A percentile compares a stretch with the other conserved stretches of the same genome.
phyloP scores from a whole-genome alignment of 2,888 invertebrate genomes.

The Malthinus seriepunctatus region DNA sequence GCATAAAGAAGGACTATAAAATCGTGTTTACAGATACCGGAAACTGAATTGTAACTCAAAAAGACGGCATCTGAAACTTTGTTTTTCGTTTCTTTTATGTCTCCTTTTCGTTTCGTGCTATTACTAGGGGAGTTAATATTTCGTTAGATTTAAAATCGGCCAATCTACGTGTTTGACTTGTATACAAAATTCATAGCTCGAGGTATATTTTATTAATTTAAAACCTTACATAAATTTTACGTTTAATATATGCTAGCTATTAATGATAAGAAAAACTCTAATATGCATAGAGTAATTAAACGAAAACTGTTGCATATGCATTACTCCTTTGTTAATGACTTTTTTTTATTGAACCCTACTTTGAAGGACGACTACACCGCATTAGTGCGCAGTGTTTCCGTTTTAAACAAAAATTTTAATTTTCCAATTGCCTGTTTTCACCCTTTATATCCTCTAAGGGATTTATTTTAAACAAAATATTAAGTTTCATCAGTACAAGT shows the following conservation, averaged over 20 bases:
- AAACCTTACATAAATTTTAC: constrained; percentile 21
- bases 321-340: constrained; percentile 21
- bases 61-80: not conserved
- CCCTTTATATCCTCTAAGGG: too few relatives aligned
- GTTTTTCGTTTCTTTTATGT: not conserved
- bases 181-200: constrained; percentile 16
- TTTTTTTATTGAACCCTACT: constrained; percentile 16
- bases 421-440: too few relatives aligned
- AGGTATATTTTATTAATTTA: constrained; percentile 20
- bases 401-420: too few relatives aligned
- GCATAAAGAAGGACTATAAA: constrained; percentile 26
- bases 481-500: too few relatives aligned
- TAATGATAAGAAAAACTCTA: constrained; percentile 39
- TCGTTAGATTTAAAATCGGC: not conserved
- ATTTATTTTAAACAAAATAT: too few relatives aligned
- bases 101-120: not conserved
- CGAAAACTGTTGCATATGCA: constrained; percentile 33
- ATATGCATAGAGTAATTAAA: constrained; percentile 39
- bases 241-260: constrained; percentile 23
- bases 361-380: constrained; percentile 5
- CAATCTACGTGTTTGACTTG: constrained; percentile 5
- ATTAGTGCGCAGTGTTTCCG: not conserved
- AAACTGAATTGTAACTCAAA: not conserved
- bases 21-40: constrained; percentile 18
- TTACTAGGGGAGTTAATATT: not conserved